phyloP scores from a whole-genome alignment of 2,888 invertebrate genomes.

The Labia minor region DNA sequence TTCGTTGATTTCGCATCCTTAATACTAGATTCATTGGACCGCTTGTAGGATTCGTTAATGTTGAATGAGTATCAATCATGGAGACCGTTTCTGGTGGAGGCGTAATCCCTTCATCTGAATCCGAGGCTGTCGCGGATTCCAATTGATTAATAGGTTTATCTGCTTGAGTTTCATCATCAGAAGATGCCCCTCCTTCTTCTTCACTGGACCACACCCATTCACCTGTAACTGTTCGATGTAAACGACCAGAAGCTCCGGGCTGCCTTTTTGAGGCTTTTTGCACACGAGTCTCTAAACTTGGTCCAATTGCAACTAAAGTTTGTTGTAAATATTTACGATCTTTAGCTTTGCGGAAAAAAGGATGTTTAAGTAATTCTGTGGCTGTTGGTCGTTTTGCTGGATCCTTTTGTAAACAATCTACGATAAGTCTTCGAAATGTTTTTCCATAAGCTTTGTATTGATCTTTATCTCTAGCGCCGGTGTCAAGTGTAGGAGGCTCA shows the following conservation, averaged over 20 bases:
- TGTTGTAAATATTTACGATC: constrained; percentile 80
- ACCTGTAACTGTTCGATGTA: constrained; percentile 89
- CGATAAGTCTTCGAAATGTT: constrained; percentile 92
- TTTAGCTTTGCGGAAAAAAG: constrained; percentile 96
- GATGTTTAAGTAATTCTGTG: constrained; percentile 88
- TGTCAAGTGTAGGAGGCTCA: constrained; percentile 93
- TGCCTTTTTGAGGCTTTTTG: constrained; percentile 74
- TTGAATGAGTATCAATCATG: not conserved
- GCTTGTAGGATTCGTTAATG: constrained; percentile 20
- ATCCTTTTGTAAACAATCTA: constrained; percentile 93
- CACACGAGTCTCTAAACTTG: constrained; percentile 79
- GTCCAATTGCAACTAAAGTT: constrained; percentile 73
- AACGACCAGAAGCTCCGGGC: constrained; percentile 62
- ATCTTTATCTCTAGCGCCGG: constrained; percentile 89
- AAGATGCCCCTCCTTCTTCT: constrained; percentile 63
- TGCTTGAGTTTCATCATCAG: constrained; percentile 31
- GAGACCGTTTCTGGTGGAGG: not conserved
- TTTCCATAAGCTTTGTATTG: constrained; percentile 97
- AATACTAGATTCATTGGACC: constrained; percentile 70
- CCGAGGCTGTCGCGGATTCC: constrained; percentile 32
- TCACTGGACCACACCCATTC: constrained; percentile 99
- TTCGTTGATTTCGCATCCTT: constrained; percentile 77
- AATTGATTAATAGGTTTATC: constrained; percentile 34
- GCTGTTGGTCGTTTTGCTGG: constrained; percentile 88
- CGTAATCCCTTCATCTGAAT: constrained; percentile 28